These are phyloP conservation scores for Holothuria leucospilota DNA, from an alignment of 53 echinoderm and acorn worm genomes.

Conservation along the genomic window DNA sequence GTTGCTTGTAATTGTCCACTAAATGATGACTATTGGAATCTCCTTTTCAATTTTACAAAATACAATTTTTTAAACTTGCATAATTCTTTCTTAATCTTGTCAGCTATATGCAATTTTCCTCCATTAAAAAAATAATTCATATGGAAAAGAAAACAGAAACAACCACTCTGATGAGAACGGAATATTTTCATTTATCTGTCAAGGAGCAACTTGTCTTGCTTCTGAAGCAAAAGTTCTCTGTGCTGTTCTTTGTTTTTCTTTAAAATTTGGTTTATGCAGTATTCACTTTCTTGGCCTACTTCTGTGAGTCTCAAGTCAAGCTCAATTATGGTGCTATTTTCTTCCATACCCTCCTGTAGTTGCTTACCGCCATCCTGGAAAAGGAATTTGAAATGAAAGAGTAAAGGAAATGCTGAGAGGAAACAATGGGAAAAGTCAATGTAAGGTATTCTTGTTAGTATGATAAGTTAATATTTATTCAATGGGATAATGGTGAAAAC, in stretches of 20 bases:
- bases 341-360: constrained; percentile 97
- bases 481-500: no score
- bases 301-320: constrained; percentile 94
- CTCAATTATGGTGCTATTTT: constrained; percentile 85
- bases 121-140: no score
- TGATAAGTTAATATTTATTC: no score
- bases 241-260: constrained; percentile 92
- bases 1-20: no score
- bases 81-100: no score
- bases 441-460: no score
- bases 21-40: no score
- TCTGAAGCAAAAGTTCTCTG: constrained; percentile 64
- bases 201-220: constrained; percentile 65
- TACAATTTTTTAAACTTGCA: no score
- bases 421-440: not conserved
- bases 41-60: no score
- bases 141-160: no score
- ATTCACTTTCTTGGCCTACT: constrained; percentile 97
- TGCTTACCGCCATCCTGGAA: constrained; percentile 98
- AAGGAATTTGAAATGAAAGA: not conserved
- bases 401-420: not conserved
- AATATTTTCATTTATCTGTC: constrained; percentile 64
- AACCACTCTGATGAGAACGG: not conserved
- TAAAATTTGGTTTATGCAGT: constrained; percentile 97
- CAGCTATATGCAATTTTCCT: no score